These are phyloP conservation scores for Neocrepidodera transversa DNA, from an alignment of 2,888 invertebrate species.

Conservation along the genomic window DNA sequence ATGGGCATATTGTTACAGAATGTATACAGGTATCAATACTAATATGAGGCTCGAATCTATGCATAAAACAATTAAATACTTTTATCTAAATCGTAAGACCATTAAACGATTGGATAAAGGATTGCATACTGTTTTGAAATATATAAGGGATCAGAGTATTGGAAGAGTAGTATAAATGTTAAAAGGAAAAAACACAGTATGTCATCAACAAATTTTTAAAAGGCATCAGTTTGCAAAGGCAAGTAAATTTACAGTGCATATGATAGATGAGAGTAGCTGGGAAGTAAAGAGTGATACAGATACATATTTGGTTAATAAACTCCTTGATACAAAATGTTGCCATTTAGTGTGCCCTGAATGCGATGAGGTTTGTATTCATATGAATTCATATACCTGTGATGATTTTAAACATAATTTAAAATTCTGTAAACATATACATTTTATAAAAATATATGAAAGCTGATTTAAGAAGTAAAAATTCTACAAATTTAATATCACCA, in stretches of 20 bases:
- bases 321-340: slow-evolving; percentile 5
- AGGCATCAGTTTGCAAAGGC: not conserved
- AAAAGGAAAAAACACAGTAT: slow-evolving; percentile 9
- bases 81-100: slow-evolving; percentile 10
- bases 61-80: slow-evolving; percentile 14
- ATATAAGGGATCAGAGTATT: slow-evolving; percentile 9
- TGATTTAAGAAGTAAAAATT: slow-evolving; percentile 3
- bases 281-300: too few species aligned
- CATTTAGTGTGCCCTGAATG: slow-evolving; percentile 1
- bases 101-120: slow-evolving; percentile 7
- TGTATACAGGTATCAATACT: not conserved
- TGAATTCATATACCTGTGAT: not conserved
- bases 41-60: slow-evolving; percentile 12
- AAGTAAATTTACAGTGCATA: slow-evolving; percentile 2
- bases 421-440: slow-evolving; percentile 7
- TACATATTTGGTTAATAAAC: not conserved
- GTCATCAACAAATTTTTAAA: slow-evolving; percentile 2
- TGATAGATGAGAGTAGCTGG: not conserved
- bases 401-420: slow-evolving; percentile 3
- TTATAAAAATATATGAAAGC: not conserved
- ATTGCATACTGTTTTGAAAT: slow-evolving; percentile 1
- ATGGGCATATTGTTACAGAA: slow-evolving; percentile 11
- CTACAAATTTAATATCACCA: not conserved
- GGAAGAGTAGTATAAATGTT: slow-evolving; percentile 9
- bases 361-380: slow-evolving; percentile 1